Base-by-base conservation (phyloP, 2,113 vertebrate genomes). In the Myrmecobius fasciatus region DNA sequence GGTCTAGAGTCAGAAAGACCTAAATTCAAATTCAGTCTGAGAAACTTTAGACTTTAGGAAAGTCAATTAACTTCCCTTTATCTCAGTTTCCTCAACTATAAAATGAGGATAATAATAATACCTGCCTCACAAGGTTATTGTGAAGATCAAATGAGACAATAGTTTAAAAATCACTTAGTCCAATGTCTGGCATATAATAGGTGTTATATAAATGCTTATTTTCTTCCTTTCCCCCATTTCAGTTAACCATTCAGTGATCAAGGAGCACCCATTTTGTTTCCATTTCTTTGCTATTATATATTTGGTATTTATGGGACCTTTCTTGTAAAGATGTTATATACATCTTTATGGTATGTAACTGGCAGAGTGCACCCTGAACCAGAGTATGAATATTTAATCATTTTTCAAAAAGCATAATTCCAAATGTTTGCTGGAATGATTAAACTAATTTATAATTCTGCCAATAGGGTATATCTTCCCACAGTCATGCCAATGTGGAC, bases 51-150 rank as follows among this genome's bases (percentile, higher is more conserved):
- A 89, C 7, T 43, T 43, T 75, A 46, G 49, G 17, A 24, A 92
- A 67, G 48, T n/a, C 48, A 83, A 22, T 83, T 43, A 83, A 83
- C n/a, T 83, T 43, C n/a, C 6, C 0, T 49, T 67, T 3, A 28
- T 25, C 53, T 90, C 25, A 0, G 22, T 52, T 91, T 83, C 36
- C 26, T 96, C 94, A 83, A 51, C 56, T 94, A 60, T 90, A 91
- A 91, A 96, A 67, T 90, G 52, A 47, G 93, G 47, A 60, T 67
- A 43, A 91, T 91, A 53, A 93, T 51, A 36, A 31, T 9, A 53
- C 20, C 49, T 49, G 47, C 25, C 90, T 92, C 22, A n/a, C 89
- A 8, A 53, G 91, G 26, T 83, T 92, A 53, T 52, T 47, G 5
- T 56, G 91, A 92, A 52, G 88, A 91, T 36, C n/a, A 0, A 83